Evolutionary conservation across 1,140 invertebrate species (phyloP).

Genomic region (Tribolium castaneum): DNA sequence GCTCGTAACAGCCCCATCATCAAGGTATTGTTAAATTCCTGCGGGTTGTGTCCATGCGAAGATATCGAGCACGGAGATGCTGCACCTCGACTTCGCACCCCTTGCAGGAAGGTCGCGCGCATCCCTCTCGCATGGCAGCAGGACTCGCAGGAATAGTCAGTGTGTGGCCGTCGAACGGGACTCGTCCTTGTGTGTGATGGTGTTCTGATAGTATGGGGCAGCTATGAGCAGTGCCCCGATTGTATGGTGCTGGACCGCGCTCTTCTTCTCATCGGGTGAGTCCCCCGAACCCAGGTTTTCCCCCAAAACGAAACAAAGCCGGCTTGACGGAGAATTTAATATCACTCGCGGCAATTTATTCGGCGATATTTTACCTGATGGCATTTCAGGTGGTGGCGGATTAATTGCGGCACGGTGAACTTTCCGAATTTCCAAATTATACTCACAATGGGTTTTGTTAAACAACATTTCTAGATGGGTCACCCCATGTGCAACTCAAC

Average conservation of each 20-base stretch:
- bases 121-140: conserved; percentile 53
- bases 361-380: conserved; percentile 4
- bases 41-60: not conserved
- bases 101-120: conserved; percentile 49
- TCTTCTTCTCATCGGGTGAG: conserved; percentile 50
- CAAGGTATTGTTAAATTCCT: not conserved
- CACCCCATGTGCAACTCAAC: too few species aligned
- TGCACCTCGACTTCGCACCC: conserved; percentile 50
- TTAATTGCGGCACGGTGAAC: conserved; percentile 3
- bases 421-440: not conserved
- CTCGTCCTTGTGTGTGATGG: conserved; percentile 47
- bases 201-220: conserved; percentile 52
- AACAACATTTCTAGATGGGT: too few species aligned
- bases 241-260: conserved; percentile 53
- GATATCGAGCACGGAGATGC: conserved; percentile 48
- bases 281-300: not conserved
- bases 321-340: not conserved
- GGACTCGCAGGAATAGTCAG: conserved; percentile 50
- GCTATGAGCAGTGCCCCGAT: conserved; percentile 49
- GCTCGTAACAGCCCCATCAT: not conserved
- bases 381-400: conserved; percentile 4
- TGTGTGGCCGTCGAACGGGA: conserved; percentile 50
- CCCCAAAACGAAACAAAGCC: not conserved
- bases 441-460: too few species aligned
- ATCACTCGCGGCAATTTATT: not conserved